phyloP scores from a whole-genome alignment of 2,113 vertebrate genomes.

The Oenanthe oenanthe region DNA sequence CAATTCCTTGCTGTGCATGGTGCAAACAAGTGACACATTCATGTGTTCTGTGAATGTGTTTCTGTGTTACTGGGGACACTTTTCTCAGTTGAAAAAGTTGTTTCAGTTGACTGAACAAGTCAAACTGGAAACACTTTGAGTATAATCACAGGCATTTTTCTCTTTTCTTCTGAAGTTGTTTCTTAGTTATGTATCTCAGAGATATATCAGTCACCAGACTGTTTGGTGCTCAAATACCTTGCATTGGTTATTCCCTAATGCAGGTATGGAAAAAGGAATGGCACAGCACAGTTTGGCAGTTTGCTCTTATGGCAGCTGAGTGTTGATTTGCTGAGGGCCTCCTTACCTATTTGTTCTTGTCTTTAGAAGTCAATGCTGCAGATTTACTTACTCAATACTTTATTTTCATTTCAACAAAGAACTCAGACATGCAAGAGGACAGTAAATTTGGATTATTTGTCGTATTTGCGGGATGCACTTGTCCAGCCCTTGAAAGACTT shows the following conservation, averaged over 20 bases:
- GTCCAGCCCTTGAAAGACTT: conserved; percentile 80
- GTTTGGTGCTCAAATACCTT: rapidly evolving
- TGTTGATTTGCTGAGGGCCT: not conserved
- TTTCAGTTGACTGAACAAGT: no score
- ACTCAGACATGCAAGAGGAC: conserved; percentile 86
- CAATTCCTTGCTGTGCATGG: not conserved
- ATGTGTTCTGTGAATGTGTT: not conserved
- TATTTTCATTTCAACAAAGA: conserved; percentile 70
- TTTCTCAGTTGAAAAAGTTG: no score
- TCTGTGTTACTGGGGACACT: rapidly evolving
- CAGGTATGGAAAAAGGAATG: not conserved
- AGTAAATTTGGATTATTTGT: conserved; percentile 90
- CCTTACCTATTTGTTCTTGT: not conserved
- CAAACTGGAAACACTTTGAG: not conserved
- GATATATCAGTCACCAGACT: not conserved
- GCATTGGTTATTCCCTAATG: rapidly evolving
- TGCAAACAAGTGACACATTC: not conserved
- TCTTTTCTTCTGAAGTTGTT: not conserved
- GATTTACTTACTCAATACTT: not conserved
- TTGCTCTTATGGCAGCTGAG: not conserved
- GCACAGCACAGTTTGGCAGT: not conserved
- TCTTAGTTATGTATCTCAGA: not conserved
- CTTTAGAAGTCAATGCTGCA: not conserved
- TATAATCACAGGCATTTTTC: not conserved
- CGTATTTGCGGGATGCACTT: conserved; percentile 82